These are phyloP conservation scores for Syrmaticus mikado DNA, from an alignment of 2,113 vertebrate genomes.

Conservation along the genomic window DNA sequence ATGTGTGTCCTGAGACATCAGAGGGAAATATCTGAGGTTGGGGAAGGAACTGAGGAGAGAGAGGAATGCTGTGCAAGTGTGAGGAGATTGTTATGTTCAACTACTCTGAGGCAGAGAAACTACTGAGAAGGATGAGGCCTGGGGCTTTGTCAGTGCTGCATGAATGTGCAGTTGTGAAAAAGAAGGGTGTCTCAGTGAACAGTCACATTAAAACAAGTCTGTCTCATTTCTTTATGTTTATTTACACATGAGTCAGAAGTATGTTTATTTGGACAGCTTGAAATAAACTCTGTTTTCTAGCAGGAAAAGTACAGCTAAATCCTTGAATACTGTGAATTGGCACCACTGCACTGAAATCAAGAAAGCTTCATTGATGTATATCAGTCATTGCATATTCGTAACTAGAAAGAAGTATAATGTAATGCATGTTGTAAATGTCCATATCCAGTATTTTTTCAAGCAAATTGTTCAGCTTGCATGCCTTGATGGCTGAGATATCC, in stretches of 20 bases:
- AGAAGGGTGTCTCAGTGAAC: background rate
- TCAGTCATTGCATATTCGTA: background rate
- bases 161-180: background rate
- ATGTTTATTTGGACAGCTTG: conserved; percentile 1
- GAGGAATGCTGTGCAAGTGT: background rate
- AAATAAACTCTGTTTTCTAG: background rate
- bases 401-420: background rate
- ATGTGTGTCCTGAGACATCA: background rate
- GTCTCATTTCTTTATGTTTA: background rate
- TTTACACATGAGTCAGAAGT: background rate
- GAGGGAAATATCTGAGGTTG: background rate
- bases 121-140: background rate
- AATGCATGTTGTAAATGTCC: background rate
- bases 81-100: background rate
- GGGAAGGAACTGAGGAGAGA: background rate
- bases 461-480: background rate
- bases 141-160: background rate
- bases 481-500: background rate
- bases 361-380: background rate
- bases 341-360: background rate
- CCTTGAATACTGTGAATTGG: background rate
- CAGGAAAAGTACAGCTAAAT: conserved; percentile 10
- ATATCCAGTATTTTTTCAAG: background rate
- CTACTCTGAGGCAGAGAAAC: background rate
- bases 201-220: background rate